Base-by-base conservation (phyloP, 2,113 vertebrate genomes). In the Alces alces region DNA sequence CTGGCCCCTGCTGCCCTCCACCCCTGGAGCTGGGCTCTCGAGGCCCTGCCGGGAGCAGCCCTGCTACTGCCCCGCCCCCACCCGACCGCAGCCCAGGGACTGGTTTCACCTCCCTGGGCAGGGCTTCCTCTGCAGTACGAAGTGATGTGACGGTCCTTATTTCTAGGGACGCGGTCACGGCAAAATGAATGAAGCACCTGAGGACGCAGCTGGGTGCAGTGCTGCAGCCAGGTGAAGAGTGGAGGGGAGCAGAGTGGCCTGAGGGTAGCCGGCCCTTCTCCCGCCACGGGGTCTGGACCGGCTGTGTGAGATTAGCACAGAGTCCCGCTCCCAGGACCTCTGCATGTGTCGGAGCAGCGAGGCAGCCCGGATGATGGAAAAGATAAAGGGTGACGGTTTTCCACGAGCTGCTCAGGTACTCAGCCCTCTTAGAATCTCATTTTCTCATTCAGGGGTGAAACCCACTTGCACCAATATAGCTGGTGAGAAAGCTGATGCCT, bases 261-360 rank as follows among this genome's bases (percentile, higher is more conserved):
- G 11, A 25, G n/a, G 15, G 27, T 2, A 0, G 82, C 27, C 3
- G 19, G 0, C 1, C 8, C 47, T 55, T 0, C 2, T 0, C 0
- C 66, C 0, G 0, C 19, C 10, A 0, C 0, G 6, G 5, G 30
- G 89, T 27, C 91, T 30, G 6, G 84, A 27, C 73, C 1, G 2
- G 55, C 13, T 1, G 15, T 5, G 15, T 0, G 17, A 5, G 2
- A 21, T n/a, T 6, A 1, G 4, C n/a, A 1, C 1, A 0, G 21
- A 21, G 5, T 23, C 43, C 52, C 5, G 19, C 52, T 5, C 2
- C 6, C 1, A 4, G 2, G 21, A 5, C 17, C 23, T 23, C 36
- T 2, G 0, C 3, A 0, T 30, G 28, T 0, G 7, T 45, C 1
- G 9, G 9, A 15, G 13, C 13, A 12, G 33, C 0, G 0, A 17